Base-by-base conservation (phyloP, 2,888 invertebrate species). In the Halictus ligatus region DNA sequence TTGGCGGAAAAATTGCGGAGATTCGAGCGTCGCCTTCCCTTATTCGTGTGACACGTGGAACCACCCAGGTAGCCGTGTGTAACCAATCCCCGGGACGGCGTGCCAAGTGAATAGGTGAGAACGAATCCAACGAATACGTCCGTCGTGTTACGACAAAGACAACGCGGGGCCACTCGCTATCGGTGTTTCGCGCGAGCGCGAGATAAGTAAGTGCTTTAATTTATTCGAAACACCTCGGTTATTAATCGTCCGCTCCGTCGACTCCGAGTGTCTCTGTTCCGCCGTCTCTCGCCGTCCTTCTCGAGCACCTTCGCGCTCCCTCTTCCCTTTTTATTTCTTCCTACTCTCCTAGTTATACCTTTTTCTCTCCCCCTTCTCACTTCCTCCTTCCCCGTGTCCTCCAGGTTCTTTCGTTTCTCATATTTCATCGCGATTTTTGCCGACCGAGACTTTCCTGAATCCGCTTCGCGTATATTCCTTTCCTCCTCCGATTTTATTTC, bases 161-260 rank as follows among this genome's bases (percentile, higher is more conserved):
- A 78, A 84, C 82, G 86, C 82, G 86, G 73, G 58, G 80, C 87
- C 78, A 78, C 83, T 76, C 89, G 89, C 89, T 90, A 90, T 90
- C 90, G 89, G 89, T 87, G 89, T 83, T 83, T 77, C 89, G 89
- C 86, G 88, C 84, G 80, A 87, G 87, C 91, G 84, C 84, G 86
- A 91, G 91, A 92, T 92, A 92, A 92, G 93, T 92, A 94, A 94
- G 93, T 94, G 94, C 94, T 94, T 94, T 94, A 94, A 94, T 94
- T 94, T 94, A 94, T 94, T 94, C 93, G 94, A 94, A 94, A 93
- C 94, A 94, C 93, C 94, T 93, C 92, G 92, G 94, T 94, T 94
- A 94, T 94, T 94, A 94, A 94, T 94, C 94, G 94, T 92, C 92
- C 90, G 91, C 89, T 86, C 91, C 90, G 88, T 75, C 83, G 88